These are phyloP conservation scores for Geococcyx californianus DNA, from an alignment of 2,113 vertebrate species.

Conservation along the genomic window DNA sequence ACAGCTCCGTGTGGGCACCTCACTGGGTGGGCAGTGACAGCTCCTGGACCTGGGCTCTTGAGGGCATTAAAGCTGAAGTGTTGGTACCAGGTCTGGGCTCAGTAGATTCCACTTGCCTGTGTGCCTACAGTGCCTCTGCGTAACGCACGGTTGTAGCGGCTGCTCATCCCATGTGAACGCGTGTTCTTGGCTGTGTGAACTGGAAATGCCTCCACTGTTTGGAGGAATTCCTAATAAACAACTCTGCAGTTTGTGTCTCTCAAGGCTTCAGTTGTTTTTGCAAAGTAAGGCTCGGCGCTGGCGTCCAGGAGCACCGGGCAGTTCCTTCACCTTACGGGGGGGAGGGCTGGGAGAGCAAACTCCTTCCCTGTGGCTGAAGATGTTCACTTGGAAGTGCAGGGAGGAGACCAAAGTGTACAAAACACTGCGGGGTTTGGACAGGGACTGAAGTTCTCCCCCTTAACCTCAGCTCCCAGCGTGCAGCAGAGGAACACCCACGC, in stretches of 20 bases:
- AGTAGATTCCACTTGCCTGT: rapidly evolving
- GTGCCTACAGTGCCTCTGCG: not conserved
- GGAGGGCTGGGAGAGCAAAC: rapidly evolving
- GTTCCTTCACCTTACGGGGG: no score
- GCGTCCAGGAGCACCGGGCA: no score
- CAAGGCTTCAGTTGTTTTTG: rapidly evolving
- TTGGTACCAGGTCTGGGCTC: not conserved
- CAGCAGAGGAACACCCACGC: not conserved
- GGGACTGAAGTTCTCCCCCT: not conserved
- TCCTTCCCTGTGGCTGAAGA: rapidly evolving
- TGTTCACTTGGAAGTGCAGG: not conserved
- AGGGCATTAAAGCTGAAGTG: no score
- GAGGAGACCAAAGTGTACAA: rapidly evolving
- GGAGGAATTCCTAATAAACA: not conserved
- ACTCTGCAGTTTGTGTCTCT: not conserved
- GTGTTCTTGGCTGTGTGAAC: not conserved
- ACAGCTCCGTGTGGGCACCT: no score
- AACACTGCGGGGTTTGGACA: rapidly evolving
- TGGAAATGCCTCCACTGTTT: rapidly evolving
- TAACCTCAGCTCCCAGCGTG: no score
- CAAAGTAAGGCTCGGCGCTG: rapidly evolving
- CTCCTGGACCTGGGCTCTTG: no score
- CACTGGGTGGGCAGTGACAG: no score
- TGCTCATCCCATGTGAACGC: rapidly evolving
- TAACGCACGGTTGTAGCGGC: rapidly evolving